Conservation (phyloP, 1,140 invertebrate species). For the Platyscapa corneri region DNA sequence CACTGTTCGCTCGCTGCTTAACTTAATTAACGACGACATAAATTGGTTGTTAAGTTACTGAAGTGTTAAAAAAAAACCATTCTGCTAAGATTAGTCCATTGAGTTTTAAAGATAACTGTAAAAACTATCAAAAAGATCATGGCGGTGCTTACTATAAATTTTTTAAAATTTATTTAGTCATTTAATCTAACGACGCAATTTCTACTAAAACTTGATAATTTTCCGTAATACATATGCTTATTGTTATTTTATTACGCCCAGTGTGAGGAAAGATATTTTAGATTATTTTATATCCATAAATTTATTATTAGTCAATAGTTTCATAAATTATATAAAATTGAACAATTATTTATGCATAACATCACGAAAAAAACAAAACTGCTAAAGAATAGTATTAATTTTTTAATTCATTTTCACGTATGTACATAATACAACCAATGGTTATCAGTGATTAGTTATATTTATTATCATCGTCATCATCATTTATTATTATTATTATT, state of each 20-base stretch:
- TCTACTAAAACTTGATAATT: constrained; percentile 38
- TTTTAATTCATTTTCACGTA: constrained; percentile 26
- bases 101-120: constrained; percentile 15
- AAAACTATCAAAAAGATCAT: constrained; percentile 25
- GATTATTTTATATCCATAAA: constrained; percentile 16
- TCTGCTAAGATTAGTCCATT: constrained; percentile 18
- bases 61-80: constrained; percentile 37
- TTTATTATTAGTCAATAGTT: constrained; percentile 25
- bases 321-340: constrained; percentile 19
- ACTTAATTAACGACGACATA: constrained; percentile 20
- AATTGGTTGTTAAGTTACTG: constrained; percentile 47
- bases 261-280: constrained; percentile 41
- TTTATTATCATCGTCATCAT: constrained; percentile 24
- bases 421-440: constrained; percentile 21
- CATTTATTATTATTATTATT: constrained; percentile 21
- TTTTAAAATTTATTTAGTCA: constrained; percentile 27
- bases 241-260: constrained; percentile 13
- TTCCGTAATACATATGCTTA: constrained; percentile 28
- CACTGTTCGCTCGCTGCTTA: constrained; percentile 14
- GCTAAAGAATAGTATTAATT: constrained; percentile 48
- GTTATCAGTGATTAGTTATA: constrained; percentile 49
- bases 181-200: constrained; percentile 33
- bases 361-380: constrained; percentile 10
- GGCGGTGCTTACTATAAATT: constrained; percentile 3
- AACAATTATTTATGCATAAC: not conserved